phyloP scores from a whole-genome alignment of 2,797 vertebrate genomes.

The Acanthurus tractus region DNA sequence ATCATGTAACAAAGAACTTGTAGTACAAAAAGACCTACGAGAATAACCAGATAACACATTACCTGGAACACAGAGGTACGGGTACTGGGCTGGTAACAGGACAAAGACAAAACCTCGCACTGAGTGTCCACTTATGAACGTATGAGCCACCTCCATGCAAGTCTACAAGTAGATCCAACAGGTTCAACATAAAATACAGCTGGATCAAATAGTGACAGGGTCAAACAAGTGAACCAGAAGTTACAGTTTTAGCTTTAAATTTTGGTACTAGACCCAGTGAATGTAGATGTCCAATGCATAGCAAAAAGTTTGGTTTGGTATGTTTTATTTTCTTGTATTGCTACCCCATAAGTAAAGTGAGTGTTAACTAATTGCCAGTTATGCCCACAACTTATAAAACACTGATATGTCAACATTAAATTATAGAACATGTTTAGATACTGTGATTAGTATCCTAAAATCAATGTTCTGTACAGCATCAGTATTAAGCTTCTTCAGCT shows the following conservation, averaged over 20 bases:
- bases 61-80: constrained; percentile 76
- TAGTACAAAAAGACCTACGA: constrained; percentile 83
- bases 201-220: constrained; percentile 60
- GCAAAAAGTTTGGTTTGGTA: constrained; percentile 79
- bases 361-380: constrained; percentile 63
- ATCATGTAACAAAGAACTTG: constrained; percentile 81
- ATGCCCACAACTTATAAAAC: constrained; percentile 64
- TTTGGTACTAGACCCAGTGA: constrained; percentile 64
- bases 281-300: constrained; percentile 79
- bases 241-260: constrained; percentile 64
- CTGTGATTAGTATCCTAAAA: constrained; percentile 56
- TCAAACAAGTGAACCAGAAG: constrained; percentile 57
- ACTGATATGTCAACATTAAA: constrained; percentile 73
- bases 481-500: constrained; percentile 60
- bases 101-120: constrained; percentile 55
- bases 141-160: constrained; percentile 48
- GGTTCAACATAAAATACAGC: constrained; percentile 53
- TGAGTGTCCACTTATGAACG: constrained; percentile 47
- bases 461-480: constrained; percentile 70
- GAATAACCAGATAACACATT: constrained; percentile 75
- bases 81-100: constrained; percentile 65
- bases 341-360: constrained; percentile 61
- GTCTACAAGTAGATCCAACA: constrained; percentile 51
- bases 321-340: constrained; percentile 72
- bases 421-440: constrained; percentile 62